A percentile compares a stretch with the other conserved stretches of the same genome.
Evolutionary conservation across 2,888 invertebrate genomes (phyloP).

Genomic region (Drosophila birchii): DNA sequence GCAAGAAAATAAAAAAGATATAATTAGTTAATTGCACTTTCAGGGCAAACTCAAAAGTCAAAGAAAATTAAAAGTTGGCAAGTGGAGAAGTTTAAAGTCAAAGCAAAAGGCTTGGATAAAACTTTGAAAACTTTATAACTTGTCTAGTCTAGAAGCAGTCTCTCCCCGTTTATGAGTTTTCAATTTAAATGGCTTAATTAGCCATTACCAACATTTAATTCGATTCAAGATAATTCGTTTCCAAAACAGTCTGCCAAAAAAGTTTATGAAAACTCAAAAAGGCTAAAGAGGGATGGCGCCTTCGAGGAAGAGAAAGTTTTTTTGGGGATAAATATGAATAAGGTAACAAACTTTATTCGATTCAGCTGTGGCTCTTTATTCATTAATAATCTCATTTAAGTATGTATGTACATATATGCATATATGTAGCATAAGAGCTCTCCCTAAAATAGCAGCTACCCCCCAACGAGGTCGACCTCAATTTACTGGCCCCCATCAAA

Average conservation of each 20-base stretch:
- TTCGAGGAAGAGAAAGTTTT: not conserved
- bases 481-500: slow-evolving; percentile 23
- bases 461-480: slow-evolving; percentile 20
- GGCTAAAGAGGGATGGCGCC: not conserved
- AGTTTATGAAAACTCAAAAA: slow-evolving; percentile 19
- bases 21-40: slow-evolving; percentile 32
- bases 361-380: slow-evolving; percentile 24
- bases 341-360: slow-evolving; percentile 9
- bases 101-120: slow-evolving; percentile 11
- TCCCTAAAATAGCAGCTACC: slow-evolving; percentile 8
- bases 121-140: slow-evolving; percentile 27
- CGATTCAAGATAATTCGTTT: slow-evolving; percentile 8
- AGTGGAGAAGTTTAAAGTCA: slow-evolving; percentile 25
- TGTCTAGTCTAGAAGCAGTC: slow-evolving; percentile 3
- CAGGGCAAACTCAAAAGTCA: slow-evolving; percentile 14
- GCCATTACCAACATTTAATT: slow-evolving; percentile 14
- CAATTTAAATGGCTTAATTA: slow-evolving; percentile 23
- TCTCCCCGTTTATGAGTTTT: slow-evolving; percentile 5
- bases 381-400: slow-evolving; percentile 2
- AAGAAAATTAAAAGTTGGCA: slow-evolving; percentile 26
- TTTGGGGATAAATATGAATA: not conserved
- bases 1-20: slow-evolving; percentile 21
- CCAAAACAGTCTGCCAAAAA: slow-evolving; percentile 1
- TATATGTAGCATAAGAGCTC: not conserved
- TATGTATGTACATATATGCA: not conserved